Conservation (phyloP, 2,888 invertebrate species). For the Athrips mouffetella region DNA sequence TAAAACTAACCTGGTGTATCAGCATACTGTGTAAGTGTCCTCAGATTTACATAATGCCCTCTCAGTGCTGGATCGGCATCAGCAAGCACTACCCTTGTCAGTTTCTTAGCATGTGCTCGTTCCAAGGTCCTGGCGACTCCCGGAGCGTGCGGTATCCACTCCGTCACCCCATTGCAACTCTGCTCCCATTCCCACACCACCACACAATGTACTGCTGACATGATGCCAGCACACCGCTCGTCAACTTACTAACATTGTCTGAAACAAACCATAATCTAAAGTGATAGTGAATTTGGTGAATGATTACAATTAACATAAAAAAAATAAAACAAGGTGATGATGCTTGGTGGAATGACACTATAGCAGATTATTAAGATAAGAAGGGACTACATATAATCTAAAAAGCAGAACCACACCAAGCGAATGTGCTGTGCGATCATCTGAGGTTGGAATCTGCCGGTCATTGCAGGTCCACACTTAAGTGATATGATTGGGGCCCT, state of each 20-base stretch:
- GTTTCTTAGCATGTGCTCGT: slow-evolving; percentile 88
- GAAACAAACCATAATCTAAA: not conserved
- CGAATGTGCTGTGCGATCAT: too few species aligned
- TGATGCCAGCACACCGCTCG: slow-evolving; percentile 26
- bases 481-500: too few species aligned
- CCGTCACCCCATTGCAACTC: not conserved
- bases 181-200: slow-evolving; percentile 89
- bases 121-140: slow-evolving; percentile 91
- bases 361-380: not conserved
- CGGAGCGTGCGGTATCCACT: slow-evolving; percentile 91
- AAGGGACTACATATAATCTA: too few species aligned
- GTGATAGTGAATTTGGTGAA: not conserved
- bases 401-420: not conserved
- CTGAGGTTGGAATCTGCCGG: too few species aligned
- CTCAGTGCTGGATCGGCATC: slow-evolving; percentile 90
- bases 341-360: not conserved
- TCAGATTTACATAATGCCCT: slow-evolving; percentile 87
- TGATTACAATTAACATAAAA: not conserved
- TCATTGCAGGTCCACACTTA: too few species aligned
- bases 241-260: slow-evolving; percentile 4
- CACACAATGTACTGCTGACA: slow-evolving; percentile 83
- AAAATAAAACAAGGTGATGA: not conserved
- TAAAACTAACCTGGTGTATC: slow-evolving; percentile 67
- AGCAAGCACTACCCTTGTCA: slow-evolving; percentile 89
- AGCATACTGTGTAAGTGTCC: slow-evolving; percentile 84